Evolutionary conservation across 2,888 invertebrate genomes (phyloP), one percentile per base, ranked within the genome.

Genomic region (Anorthoa munda): DNA sequence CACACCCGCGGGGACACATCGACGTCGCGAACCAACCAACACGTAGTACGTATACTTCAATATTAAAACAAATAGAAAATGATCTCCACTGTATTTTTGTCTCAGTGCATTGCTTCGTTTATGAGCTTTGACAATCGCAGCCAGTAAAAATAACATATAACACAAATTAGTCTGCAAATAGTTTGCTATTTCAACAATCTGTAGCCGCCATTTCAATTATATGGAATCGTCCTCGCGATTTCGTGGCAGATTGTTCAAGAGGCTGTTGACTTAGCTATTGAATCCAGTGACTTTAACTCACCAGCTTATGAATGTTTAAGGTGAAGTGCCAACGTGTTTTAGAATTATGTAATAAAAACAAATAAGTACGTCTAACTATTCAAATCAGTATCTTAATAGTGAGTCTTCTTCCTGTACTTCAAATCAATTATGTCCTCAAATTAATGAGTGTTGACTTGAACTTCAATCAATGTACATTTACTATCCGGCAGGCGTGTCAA

Each of bases 11-110:
- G 93, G 94, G 92, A 87, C 83, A 86, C 88, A 74, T 86, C 85
- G 81, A 82, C 87, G 79, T 80, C 88, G 77, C 85, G 86, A 79
- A 90, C 87, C 91, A 72, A 90, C 92, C 90, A 94, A 86, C 91
- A 95, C 95, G 94, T 95, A 94, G 95, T 95, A 94, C 80, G 95
- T 95, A 94, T 89, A 68, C 17, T 45, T 71, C 17, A 7, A 68
- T n/a, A 46, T 70, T 58, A 61, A 23, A 46, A 18, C 39, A 61
- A 65, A 50, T 53, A 23, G 12, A 65, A 51, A 64, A 67, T 21
- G 1, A 13, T n/a, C 21, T n/a, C 1, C 11, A 46, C 51, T 58
- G n/a, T 58, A 13, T n/a, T 64, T 55, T 59, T 50, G 50, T 21
- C 12, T 53, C 48, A 66, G 26, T 53, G 60, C 55, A 60, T 55